A percentile compares a stretch with the other conserved stretches of the same genome.
These are phyloP conservation scores for Drepana arcuata DNA, from an alignment of 1,140 invertebrate species.

Conservation along the genomic window DNA sequence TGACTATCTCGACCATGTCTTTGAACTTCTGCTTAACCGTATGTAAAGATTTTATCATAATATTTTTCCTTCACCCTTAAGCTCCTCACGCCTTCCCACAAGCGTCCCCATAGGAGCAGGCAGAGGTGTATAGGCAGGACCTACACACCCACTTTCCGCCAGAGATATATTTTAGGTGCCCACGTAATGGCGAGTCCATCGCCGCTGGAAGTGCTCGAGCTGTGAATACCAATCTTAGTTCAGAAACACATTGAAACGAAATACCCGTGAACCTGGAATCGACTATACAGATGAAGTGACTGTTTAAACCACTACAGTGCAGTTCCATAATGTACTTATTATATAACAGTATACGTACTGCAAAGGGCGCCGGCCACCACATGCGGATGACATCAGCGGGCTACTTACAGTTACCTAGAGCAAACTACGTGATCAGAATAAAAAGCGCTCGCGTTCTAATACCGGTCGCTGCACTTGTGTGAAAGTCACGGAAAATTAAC, in stretches of 20 bases:
- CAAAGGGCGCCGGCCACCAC: slow-evolving; percentile 39
- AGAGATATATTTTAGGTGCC: no score
- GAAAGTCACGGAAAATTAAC: not conserved
- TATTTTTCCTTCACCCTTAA: no score
- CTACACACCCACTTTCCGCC: no score
- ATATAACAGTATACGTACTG: slow-evolving; percentile 43
- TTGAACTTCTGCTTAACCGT: no score
- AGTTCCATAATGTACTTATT: slow-evolving; percentile 17
- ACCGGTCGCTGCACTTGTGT: not conserved
- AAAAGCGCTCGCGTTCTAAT: slow-evolving; percentile 15
- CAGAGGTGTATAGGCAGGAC: no score
- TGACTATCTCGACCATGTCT: no score
- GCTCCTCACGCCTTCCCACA: no score
- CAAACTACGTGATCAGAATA: slow-evolving; percentile 42
- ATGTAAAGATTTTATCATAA: no score
- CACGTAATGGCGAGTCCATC: no score
- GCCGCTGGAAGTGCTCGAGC: no score
- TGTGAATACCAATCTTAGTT: not conserved
- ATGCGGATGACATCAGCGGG: slow-evolving; percentile 61
- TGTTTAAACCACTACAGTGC: not conserved
- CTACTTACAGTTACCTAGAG: slow-evolving; percentile 53
- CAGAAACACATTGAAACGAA: not conserved
- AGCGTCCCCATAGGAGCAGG: no score
- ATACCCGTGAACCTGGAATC: not conserved
- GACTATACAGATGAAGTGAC: not conserved